These are phyloP conservation scores for Smithornis capensis DNA, from an alignment of 2,113 vertebrate genomes.

Conservation along the genomic window DNA sequence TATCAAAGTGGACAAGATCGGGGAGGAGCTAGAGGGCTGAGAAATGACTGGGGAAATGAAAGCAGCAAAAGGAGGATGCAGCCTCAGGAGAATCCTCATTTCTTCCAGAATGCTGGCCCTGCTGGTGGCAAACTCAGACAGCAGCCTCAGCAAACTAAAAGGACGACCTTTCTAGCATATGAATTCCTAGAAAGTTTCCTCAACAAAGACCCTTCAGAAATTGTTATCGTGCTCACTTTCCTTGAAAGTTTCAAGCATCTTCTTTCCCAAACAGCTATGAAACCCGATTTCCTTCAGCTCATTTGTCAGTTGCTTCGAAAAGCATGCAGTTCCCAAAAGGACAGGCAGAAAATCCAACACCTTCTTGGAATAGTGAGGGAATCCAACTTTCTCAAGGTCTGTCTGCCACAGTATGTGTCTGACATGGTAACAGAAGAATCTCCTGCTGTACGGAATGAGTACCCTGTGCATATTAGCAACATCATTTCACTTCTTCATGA, in stretches of 20 bases:
- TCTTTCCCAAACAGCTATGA: constrained; percentile 75
- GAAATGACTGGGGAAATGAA: constrained; percentile 36
- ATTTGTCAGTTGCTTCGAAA: constrained; percentile 83
- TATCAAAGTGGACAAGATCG: neutral
- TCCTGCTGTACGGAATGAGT: constrained; percentile 69
- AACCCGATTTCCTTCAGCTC: constrained; percentile 78
- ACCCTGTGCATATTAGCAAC: constrained; percentile 81
- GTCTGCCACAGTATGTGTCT: constrained; percentile 80
- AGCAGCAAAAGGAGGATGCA: constrained; percentile 6
- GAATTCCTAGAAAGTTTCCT: constrained; percentile 81
- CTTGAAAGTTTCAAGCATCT: constrained; percentile 70
- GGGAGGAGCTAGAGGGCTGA: neutral
- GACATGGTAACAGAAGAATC: constrained; percentile 78
- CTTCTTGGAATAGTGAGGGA: constrained; percentile 83
- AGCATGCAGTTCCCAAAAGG: constrained; percentile 78
- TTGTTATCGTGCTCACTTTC: constrained; percentile 84
- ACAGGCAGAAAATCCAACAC: constrained; percentile 81
- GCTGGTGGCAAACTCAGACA: neutral
- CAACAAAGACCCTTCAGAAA: constrained; percentile 79
- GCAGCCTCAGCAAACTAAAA: constrained; percentile 49
- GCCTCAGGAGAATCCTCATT: constrained; percentile 1
- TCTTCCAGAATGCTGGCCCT: neutral
- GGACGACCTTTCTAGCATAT: constrained; percentile 66
- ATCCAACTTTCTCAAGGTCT: constrained; percentile 80
- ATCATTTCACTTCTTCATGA: constrained; percentile 83